These are phyloP conservation scores for Philopedon plagiatum DNA, from an alignment of 2,888 invertebrate species.

Conservation along the genomic window DNA sequence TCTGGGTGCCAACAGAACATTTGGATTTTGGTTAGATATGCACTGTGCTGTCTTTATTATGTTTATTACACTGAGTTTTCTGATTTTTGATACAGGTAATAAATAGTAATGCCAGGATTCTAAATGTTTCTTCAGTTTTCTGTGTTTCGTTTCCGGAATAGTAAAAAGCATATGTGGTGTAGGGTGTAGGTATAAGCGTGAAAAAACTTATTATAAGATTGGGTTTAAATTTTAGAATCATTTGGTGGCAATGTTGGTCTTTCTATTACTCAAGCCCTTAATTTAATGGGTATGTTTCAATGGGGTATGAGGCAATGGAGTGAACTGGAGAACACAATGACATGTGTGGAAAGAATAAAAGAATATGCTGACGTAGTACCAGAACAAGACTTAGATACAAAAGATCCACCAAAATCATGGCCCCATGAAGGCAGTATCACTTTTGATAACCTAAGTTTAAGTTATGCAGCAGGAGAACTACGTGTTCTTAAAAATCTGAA, in stretches of 20 bases:
- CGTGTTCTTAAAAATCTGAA: conserved; percentile 82
- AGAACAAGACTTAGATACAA: conserved; percentile 65
- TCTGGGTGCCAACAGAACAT: conserved; percentile 75
- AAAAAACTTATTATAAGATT: neutral
- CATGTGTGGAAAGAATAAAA: conserved; percentile 90
- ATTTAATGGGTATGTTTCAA: conserved; percentile 75
- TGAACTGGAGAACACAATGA: conserved; percentile 81
- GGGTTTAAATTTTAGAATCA: conserved; percentile 56
- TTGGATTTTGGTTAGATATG: conserved; percentile 80
- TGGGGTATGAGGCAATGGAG: conserved; percentile 83
- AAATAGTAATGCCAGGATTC: neutral
- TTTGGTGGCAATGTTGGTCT: conserved; percentile 66
- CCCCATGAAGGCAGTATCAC: conserved; percentile 79
- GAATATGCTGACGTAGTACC: conserved; percentile 83
- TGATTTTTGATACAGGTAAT: conserved; percentile 73
- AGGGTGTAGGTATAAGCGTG: too few species aligned
- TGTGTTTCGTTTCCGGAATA: too few species aligned
- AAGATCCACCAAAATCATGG: conserved; percentile 71
- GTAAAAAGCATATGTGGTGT: too few species aligned
- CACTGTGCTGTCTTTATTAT: conserved; percentile 77
- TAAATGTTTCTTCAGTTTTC: too few species aligned
- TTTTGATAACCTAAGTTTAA: conserved; percentile 78
- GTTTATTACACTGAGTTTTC: conserved; percentile 75
- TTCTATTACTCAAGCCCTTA: conserved; percentile 65
- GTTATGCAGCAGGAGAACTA: conserved; percentile 80